Conservation (phyloP, 2,888 invertebrate species). For the Leptura quadrifasciata region DNA sequence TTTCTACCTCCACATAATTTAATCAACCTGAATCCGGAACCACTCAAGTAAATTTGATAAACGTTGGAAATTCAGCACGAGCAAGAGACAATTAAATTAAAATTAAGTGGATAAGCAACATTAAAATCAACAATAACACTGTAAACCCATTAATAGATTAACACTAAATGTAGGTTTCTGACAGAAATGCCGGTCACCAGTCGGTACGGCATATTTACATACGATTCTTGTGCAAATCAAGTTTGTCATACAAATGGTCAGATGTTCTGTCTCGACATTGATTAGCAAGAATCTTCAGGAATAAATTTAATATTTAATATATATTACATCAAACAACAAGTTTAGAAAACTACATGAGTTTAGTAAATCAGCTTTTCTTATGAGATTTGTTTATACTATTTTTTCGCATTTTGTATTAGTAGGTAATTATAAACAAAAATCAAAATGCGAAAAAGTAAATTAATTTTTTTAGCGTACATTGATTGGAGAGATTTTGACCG, state of each 20-base stretch:
- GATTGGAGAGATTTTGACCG: too few species aligned
- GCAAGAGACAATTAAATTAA: neutral
- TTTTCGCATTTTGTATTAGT: too few species aligned
- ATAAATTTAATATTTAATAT: too few species aligned
- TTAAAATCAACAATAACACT: neutral
- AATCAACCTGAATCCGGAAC: neutral
- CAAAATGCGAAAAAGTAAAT: too few species aligned
- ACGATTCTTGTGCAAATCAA: neutral
- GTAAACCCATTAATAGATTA: neutral
- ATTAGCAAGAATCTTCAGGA: neutral
- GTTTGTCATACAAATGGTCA: neutral
- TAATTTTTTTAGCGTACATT: too few species aligned
- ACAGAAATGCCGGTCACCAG: constrained; percentile 5
- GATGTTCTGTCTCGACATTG: neutral
- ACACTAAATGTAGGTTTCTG: constrained; percentile 1
- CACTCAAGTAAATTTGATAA: neutral
- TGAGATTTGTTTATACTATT: too few species aligned
- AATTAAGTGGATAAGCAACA: neutral
- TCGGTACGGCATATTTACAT: neutral
- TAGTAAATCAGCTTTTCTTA: too few species aligned
- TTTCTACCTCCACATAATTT: neutral
- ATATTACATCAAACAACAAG: too few species aligned
- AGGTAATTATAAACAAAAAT: too few species aligned
- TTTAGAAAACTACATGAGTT: too few species aligned
- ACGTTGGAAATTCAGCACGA: neutral